phyloP scores from a whole-genome alignment of 1,140 invertebrate species.

The Aricia agestis region DNA sequence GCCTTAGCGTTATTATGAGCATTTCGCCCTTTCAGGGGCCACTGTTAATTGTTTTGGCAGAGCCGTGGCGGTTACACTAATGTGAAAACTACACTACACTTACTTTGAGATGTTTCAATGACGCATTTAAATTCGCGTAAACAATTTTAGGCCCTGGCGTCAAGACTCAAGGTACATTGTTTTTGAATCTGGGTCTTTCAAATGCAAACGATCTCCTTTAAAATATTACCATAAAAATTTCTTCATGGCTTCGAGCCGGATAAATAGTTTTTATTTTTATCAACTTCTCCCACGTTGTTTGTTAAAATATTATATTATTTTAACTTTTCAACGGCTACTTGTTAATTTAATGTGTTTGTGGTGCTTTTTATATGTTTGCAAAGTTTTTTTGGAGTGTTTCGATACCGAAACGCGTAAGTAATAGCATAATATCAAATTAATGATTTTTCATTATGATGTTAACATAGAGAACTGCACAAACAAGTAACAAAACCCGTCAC shows the following conservation, averaged over 20 bases:
- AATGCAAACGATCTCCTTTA: too few species aligned
- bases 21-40: neutral
- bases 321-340: neutral
- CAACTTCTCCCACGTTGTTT: neutral
- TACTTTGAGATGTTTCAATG: neutral
- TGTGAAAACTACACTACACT: neutral
- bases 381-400: neutral
- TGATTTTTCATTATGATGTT: neutral
- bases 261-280: neutral
- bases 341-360: neutral
- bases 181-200: too few species aligned
- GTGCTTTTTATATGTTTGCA: neutral
- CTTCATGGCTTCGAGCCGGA: too few species aligned
- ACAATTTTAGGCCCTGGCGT: too few species aligned
- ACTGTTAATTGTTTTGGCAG: slow-evolving; percentile 3
- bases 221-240: too few species aligned
- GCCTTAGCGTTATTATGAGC: neutral
- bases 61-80: neutral
- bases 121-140: neutral
- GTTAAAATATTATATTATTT: neutral
- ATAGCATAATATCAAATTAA: neutral
- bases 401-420: neutral
- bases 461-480: neutral
- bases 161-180: too few species aligned
- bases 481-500: neutral